Evolutionary conservation across 2,113 vertebrate species (phyloP), one percentile per base, ranked within the genome.

Genomic region (Gymnogyps californianus): DNA sequence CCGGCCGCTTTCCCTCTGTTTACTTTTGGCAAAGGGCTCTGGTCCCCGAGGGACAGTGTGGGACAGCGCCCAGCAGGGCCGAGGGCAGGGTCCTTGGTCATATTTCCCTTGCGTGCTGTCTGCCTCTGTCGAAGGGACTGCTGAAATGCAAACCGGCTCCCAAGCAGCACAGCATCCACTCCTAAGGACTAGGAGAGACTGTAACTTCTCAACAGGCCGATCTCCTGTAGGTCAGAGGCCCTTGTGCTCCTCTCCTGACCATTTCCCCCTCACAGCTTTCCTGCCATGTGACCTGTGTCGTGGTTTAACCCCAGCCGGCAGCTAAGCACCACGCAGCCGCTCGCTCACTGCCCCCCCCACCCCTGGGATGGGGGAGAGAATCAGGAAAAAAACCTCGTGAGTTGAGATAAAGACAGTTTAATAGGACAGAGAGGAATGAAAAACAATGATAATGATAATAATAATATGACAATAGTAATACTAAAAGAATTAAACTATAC

Each of bases 1-100:
- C 15, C 5, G 44, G 3, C 25, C 16, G 3, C 36, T 49, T 42
- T 26, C 34, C 13, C 31, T 65, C 32, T 18, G 1, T 7, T 61
- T 8, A 3, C 16, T 40, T 20, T 16, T 26, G 24, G 11, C 5
- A 21, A 22, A 40, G 44, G n/a, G 44, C 13, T 54, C 49, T 69
- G 72, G 17, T 32, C 25, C n/a, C 24, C 0, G 2, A 13, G 46
- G 51, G n/a, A 40, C 31, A 31, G 21, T 0, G 16, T 21, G 42
- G 22, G 42, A 34, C 51, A 75, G 54, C 24, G 10, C 10, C 69
- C 44, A 25, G 36, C 2, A 3, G 49, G 34, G 24, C 52, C 57
- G 54, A 62, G 19, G 62, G 17, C 36, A 46, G 25, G 17, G 25
- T 52, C 32, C 47, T 78, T 36, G 40, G 9, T 36, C 8, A 1